Conservation (phyloP, 2,797 vertebrate species). For the Lacerta bilineata region DNA sequence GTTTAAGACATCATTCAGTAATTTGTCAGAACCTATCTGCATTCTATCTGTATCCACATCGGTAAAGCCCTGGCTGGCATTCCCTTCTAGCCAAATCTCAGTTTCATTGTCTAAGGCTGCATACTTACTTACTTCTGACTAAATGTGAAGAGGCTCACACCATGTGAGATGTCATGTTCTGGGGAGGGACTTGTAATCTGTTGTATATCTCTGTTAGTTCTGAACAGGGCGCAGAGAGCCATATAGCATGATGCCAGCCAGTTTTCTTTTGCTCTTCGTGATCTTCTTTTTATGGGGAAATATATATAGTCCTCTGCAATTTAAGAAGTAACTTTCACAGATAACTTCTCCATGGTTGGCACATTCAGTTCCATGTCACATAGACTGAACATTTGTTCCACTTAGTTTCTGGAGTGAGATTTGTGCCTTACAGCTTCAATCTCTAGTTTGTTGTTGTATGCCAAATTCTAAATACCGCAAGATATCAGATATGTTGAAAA, state of each 20-base stretch:
- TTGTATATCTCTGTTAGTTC: neutral
- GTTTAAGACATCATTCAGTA: too few relatives aligned
- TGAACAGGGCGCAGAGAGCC: neutral
- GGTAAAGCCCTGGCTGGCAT: neutral
- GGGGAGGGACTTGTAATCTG: neutral
- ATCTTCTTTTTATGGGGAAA: neutral
- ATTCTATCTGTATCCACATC: too few relatives aligned
- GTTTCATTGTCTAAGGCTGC: neutral
- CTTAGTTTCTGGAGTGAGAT: conserved; percentile 6
- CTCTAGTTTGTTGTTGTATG: neutral
- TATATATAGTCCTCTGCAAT: neutral
- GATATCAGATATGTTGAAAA: conserved; percentile 1
- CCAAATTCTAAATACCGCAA: neutral
- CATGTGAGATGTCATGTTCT: neutral
- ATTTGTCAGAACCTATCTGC: too few relatives aligned
- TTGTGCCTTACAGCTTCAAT: neutral
- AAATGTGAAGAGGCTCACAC: neutral
- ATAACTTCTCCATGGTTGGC: neutral
- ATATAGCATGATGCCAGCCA: neutral
- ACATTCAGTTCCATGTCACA: neutral
- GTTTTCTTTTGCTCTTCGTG: neutral
- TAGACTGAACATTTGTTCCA: neutral
- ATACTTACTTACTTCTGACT: neutral
- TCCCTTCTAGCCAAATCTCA: neutral
- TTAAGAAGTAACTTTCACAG: neutral